Base-by-base conservation (phyloP, 92 coral and sea anemone genomes). In the Parazoanthus darwini region DNA sequence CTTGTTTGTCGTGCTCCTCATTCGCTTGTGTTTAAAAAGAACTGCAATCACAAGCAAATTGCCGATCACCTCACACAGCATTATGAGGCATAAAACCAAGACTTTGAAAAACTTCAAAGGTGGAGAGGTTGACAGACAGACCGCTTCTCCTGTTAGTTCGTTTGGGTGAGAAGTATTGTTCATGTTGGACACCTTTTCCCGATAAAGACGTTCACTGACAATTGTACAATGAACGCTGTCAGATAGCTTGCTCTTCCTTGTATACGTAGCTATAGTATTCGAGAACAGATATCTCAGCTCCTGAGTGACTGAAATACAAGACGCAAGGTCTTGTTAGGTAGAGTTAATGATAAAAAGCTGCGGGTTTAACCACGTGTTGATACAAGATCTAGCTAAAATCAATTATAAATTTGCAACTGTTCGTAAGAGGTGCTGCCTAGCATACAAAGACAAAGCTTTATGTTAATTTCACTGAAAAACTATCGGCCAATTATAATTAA, bases 1-100 rank as follows among this genome's bases (percentile, higher is more conserved):
- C 51, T 50, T 71, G 79, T 84, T 84, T 20, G 87, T 84, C 37
- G 87, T 84, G 65, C 87, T 84, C 22, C 87, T 44, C 79, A 84
- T 70, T 18, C 20, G 33, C 79, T 46, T 71, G 67, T 83, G 56
- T 83, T 70, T 83, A 75, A 25, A 71, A 44, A 73, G 70, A 35
- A 84, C 71, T 46, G 87, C 67, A 29, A 84, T 22, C 14, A 84
- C 87, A 43, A 84, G 46, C 67, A 73, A 70, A 43, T 84, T 84
- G 8, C 87, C 87, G 4, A 71, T 46, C 63, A 84, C 63, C 0
- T 79, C 87, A 84, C 79, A 84, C 5, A 84, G 78, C 79, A 84
- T 71, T 43, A 84, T 84, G 2, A 84, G 15, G 29, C 67, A 84
- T 33, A 84, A 73, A 16, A 84, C 42, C 43, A 84, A 29, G 54